Percentiles rank a stretch among this genome's conserved stretches.
Conservation (phyloP, 64 coral and sea anemone genomes). For the Exaiptasia diaphana region DNA sequence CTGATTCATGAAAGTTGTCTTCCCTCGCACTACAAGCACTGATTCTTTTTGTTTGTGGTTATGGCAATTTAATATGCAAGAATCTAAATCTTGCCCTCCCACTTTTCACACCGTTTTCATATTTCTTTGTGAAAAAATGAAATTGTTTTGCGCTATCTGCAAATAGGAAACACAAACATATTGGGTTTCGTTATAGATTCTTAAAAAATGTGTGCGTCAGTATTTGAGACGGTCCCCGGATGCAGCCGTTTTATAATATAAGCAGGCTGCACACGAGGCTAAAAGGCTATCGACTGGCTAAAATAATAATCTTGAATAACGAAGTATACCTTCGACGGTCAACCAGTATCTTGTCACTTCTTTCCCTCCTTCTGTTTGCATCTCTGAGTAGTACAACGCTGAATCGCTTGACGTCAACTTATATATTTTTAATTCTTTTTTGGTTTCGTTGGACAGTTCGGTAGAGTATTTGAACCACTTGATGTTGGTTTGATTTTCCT, state of each 20-base stretch:
- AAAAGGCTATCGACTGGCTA: neutral
- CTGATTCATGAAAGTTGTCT: no score
- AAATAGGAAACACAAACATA: no score
- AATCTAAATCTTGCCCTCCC: no score
- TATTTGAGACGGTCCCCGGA: no score
- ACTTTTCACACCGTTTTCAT: no score
- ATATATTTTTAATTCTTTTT: constrained; percentile 25
- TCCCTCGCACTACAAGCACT: no score
- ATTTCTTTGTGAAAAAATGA: no score
- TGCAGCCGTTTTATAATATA: neutral
- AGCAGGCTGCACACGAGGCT: neutral
- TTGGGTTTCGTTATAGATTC: no score
- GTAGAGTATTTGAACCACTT: constrained; percentile 46
- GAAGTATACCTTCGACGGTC: constrained; percentile 51
- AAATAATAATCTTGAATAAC: neutral
- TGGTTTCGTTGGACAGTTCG: neutral
- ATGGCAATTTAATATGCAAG: no score
- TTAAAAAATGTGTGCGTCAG: no score
- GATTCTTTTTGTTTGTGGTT: no score
- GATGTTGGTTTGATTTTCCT: neutral
- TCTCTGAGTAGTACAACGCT: constrained; percentile 50
- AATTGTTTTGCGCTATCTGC: no score
- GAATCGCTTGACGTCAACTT: constrained; percentile 39
- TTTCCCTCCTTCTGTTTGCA: constrained; percentile 37
- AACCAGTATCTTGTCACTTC: constrained; percentile 85